Conservation (phyloP, 2,888 invertebrate species). For the Brachypterus glaber region DNA sequence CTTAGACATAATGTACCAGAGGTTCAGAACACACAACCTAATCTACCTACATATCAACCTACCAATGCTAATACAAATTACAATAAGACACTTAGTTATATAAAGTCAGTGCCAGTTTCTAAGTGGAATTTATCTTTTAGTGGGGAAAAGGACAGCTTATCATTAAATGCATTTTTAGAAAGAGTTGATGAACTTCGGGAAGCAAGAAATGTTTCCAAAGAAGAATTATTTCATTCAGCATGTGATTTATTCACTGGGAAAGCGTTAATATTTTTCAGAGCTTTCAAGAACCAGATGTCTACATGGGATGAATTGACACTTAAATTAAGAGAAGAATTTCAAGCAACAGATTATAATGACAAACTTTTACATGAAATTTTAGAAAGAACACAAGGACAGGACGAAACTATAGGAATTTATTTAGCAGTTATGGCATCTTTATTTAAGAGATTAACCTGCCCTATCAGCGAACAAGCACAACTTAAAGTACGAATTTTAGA, state of each 20-base stretch:
- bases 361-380: conserved; percentile 9
- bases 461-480: conserved; percentile 10
- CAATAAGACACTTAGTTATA: no score
- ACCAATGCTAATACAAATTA: no score
- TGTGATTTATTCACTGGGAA: not conserved
- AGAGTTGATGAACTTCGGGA: conserved; percentile 1
- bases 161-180: conserved; percentile 7
- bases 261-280: not conserved
- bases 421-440: conserved; percentile 10
- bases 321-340: conserved; percentile 6
- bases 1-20: no score
- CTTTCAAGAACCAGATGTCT: not conserved
- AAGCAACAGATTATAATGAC: conserved; percentile 6
- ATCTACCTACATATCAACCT: no score
- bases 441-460: conserved; percentile 10
- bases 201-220: not conserved
- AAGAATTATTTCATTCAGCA: conserved; percentile 6
- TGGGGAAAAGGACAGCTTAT: conserved; percentile 7
- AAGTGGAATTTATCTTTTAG: conserved; percentile 9
- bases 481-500: conserved; percentile 1
- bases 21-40: no score
- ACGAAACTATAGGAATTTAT: conserved; percentile 13
- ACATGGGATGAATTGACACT: not conserved
- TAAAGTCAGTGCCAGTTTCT: conserved; percentile 5
- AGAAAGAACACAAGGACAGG: conserved; percentile 5